phyloP scores from a whole-genome alignment of 2,113 vertebrate species.

The Rhodinocichla rosea region DNA sequence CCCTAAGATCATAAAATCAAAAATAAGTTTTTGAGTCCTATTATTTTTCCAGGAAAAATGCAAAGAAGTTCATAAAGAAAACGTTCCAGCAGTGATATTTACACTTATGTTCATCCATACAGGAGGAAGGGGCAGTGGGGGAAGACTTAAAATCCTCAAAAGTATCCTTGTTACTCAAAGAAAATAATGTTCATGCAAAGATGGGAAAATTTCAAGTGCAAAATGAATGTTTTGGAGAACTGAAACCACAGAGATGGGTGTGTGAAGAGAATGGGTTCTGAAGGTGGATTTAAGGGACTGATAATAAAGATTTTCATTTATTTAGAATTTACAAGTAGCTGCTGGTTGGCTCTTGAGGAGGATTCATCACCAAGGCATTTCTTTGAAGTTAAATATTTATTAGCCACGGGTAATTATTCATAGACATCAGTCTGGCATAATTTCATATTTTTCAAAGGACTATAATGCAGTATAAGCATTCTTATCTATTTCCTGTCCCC shows the following conservation, averaged over 20 bases:
- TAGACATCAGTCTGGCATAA: neutral
- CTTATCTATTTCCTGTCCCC: neutral
- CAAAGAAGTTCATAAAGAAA: neutral
- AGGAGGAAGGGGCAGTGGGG: rapidly evolving
- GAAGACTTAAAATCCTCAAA: neutral
- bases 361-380: neutral
- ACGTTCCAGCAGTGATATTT: neutral
- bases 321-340: neutral
- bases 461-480: neutral
- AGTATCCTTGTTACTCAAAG: neutral
- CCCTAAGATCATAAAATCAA: neutral
- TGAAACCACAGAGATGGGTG: neutral
- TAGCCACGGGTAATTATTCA: neutral
- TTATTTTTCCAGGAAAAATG: neutral
- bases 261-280: neutral
- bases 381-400: neutral
- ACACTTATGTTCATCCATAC: neutral
- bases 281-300: neutral
- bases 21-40: neutral
- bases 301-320: neutral
- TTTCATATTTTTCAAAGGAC: neutral
- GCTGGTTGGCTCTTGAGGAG: neutral
- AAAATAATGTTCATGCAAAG: neutral
- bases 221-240: neutral
- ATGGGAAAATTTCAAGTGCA: neutral